Conservation (phyloP, 2,113 vertebrate species). For the Acanthochromis polyacanthus region DNA sequence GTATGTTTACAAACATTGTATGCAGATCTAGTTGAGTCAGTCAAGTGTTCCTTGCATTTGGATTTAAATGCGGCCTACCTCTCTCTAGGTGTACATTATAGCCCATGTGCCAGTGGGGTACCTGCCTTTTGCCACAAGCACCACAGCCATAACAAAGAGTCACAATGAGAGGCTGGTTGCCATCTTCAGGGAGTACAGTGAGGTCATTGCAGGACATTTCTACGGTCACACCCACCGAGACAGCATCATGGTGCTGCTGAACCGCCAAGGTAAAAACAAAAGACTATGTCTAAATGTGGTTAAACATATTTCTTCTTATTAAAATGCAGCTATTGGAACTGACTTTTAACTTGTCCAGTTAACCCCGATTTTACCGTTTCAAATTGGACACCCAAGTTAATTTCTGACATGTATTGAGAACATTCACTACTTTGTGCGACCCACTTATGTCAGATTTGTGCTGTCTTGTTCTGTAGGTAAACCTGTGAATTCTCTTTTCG, state of each 20-base stretch:
- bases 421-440: no score
- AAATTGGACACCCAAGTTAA: no score
- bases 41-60: no score
- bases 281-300: slow-evolving; percentile 70
- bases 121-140: slow-evolving; percentile 84
- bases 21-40: no score
- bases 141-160: slow-evolving; percentile 84
- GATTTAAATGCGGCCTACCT: no score
- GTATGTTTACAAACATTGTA: no score
- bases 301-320: slow-evolving; percentile 65
- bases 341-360: no score
- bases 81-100: slow-evolving; percentile 90
- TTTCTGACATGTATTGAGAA: no score
- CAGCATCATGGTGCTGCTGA: slow-evolving; percentile 93
- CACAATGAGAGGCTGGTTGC: slow-evolving; percentile 90
- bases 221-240: slow-evolving; percentile 96
- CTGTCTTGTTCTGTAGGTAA: slow-evolving; percentile 77
- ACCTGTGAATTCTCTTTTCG: slow-evolving; percentile 91
- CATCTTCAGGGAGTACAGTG: slow-evolving; percentile 90
- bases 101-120: slow-evolving; percentile 94
- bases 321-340: no score
- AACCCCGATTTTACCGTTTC: no score
- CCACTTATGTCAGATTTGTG: no score
- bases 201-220: slow-evolving; percentile 91
- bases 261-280: slow-evolving; percentile 85